Conservation (phyloP, 1,140 invertebrate species). For the Diuraphis noxia region DNA sequence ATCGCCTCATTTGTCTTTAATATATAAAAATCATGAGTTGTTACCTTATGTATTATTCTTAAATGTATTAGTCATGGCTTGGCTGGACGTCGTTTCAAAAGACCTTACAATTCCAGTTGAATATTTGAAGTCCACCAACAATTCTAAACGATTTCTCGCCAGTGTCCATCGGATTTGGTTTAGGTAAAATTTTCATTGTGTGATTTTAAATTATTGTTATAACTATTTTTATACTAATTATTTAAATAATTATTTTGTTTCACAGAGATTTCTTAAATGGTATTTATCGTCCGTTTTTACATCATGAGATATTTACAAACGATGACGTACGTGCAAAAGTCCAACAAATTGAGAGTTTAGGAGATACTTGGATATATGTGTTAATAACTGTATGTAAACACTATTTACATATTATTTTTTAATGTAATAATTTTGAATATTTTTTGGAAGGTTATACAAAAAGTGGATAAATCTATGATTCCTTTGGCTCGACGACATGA, state of each 20-base stretch:
- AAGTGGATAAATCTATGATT: conserved; percentile 70
- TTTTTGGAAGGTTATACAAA: conserved; percentile 65
- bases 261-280: conserved; percentile 63
- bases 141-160: conserved; percentile 57
- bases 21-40: background rate
- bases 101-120: conserved; percentile 38
- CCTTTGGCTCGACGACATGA: conserved; percentile 68
- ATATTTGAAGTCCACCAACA: conserved; percentile 37
- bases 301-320: conserved; percentile 59
- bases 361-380: conserved; percentile 66
- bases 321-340: conserved; percentile 64
- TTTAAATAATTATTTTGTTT: conserved; percentile 34
- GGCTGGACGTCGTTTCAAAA: conserved; percentile 18
- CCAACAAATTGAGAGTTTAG: conserved; percentile 65
- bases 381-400: conserved; percentile 63
- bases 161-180: conserved; percentile 72
- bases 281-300: conserved; percentile 60
- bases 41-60: background rate
- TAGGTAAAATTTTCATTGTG: conserved; percentile 60
- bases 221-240: too few species aligned
- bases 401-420: conserved; percentile 25
- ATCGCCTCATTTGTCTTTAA: too few species aligned
- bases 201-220: background rate
- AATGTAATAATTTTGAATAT: conserved; percentile 21
- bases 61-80: background rate